Percentiles rank a stretch among this genome's conserved stretches.
Conservation (phyloP, 1,140 invertebrate genomes). For the Pentalonia nigronervosa region DNA sequence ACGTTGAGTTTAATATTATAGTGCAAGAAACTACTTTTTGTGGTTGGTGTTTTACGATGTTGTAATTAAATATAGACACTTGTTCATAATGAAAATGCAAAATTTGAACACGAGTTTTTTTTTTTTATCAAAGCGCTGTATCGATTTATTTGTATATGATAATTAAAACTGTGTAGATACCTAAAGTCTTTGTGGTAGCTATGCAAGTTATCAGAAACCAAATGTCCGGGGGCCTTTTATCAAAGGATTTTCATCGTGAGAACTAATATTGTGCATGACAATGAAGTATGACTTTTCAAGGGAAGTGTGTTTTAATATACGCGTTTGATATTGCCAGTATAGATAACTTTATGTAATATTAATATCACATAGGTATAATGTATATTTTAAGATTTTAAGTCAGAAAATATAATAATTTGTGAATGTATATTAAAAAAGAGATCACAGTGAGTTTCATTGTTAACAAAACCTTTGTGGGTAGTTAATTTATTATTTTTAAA, state of each 20-base stretch:
- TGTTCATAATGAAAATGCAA: neutral
- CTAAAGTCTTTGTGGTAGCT: constrained; percentile 8
- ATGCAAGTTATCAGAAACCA: constrained; percentile 26
- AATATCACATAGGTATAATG: neutral
- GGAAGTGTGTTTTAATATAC: neutral
- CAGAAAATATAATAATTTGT: neutral
- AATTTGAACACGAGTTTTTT: neutral
- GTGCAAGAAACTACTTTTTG: no score
- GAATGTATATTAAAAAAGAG: neutral
- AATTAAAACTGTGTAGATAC: constrained; percentile 26
- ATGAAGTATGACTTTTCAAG: neutral
- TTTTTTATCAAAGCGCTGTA: neutral
- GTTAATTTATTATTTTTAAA: constrained; percentile 12
- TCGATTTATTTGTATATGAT: constrained; percentile 31
- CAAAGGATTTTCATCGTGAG: constrained; percentile 32
- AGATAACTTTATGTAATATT: neutral
- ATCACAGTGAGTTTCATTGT: neutral
- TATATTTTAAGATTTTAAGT: neutral
- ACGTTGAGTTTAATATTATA: no score
- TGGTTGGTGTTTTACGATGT: no score
- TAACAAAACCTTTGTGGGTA: neutral
- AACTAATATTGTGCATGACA: constrained; percentile 34
- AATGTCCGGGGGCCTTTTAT: constrained; percentile 31
- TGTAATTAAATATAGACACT: no score
- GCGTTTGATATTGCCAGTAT: neutral